These are phyloP conservation scores for Heliconius nattereri DNA, from an alignment of 1,140 invertebrate genomes.

Conservation along the genomic window DNA sequence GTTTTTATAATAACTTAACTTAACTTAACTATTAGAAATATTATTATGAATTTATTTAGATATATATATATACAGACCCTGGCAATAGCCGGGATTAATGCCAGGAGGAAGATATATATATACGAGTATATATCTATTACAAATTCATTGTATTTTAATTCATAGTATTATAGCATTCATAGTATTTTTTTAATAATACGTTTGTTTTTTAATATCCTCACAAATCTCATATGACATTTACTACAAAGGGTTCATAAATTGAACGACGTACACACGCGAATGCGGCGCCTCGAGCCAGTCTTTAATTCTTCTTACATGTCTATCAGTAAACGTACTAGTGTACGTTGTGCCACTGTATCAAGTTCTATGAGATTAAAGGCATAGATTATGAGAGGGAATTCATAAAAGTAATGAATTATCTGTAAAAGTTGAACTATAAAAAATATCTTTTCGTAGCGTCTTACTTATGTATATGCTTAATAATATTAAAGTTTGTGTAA, in stretches of 20 bases:
- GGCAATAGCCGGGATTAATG: too few species aligned
- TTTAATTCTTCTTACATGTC: conserved; percentile 23
- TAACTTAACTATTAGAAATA: too few species aligned
- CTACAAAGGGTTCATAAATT: conserved; percentile 13
- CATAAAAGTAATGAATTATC: conserved; percentile 16
- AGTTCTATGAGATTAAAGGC: conserved; percentile 22
- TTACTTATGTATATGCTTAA: too few species aligned
- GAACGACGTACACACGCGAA: conserved; percentile 18
- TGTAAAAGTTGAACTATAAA: neutral
- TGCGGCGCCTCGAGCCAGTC: conserved; percentile 14
- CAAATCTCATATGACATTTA: neutral
- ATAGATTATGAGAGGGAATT: conserved; percentile 25
- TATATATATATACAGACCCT: too few species aligned
- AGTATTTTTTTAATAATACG: too few species aligned
- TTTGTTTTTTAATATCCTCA: neutral
- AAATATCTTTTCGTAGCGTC: neutral
- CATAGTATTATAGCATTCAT: too few species aligned
- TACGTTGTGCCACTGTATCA: conserved; percentile 28
- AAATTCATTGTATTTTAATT: too few species aligned
- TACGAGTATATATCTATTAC: too few species aligned
- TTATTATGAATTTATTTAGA: too few species aligned
- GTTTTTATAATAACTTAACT: neutral
- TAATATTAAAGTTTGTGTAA: too few species aligned
- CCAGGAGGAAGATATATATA: too few species aligned
- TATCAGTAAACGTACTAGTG: conserved; percentile 22